Base-by-base conservation (phyloP, 2,888 invertebrate species). In the Dastarcus helophoroides region DNA sequence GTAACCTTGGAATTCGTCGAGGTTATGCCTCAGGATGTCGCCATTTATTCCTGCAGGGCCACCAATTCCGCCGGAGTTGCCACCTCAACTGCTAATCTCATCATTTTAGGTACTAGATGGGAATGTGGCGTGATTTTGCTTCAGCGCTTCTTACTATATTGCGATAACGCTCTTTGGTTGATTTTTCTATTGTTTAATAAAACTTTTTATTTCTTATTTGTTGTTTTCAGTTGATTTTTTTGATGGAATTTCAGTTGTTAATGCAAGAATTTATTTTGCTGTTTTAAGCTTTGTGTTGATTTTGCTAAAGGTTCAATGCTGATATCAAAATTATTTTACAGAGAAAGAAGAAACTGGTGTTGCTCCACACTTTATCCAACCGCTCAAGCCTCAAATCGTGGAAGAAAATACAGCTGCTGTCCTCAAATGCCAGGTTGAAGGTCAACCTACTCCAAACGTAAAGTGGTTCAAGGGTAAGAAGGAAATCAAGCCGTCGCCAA, bases 21-120 rank as follows among this genome's bases (percentile, higher is more conserved):
- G 43, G 74, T 79, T 2, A 69, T 69, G 38, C 71, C 73, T 25
- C 72, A 76, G 47, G 84, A 88, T 59, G 73, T 77, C 32, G 86
- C 79, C 13, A 69, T 78, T 42, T 83, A 82, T 55, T 76, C 79
- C 3, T 82, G 81, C 52, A 71, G 73, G 53, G 80, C 79, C 12
- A 71, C 71, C 33, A 84, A 85, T 54, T 67, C 74, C 35, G 76
- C 76, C 36, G 86, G 86, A 32, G 75, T 77, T 32, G 80, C 82
- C n/a, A 78, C 76, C 14, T 78, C 78, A 24, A 75, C 79, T 30
- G 76, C 79, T 27, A 80, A 80, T 54, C 64, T 76, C 43, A 68
- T 79, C 41, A 71, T 78, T 52, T 64, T 77, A 62, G 79, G 81
- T 80, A 27, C 12, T 8, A 26, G 11, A 25, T 23, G 32, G 13